Percentiles rank a stretch among this genome's conserved stretches.
Evolutionary conservation across 2,888 invertebrate genomes (phyloP).

Genomic region (Scaeva pyrastri): DNA sequence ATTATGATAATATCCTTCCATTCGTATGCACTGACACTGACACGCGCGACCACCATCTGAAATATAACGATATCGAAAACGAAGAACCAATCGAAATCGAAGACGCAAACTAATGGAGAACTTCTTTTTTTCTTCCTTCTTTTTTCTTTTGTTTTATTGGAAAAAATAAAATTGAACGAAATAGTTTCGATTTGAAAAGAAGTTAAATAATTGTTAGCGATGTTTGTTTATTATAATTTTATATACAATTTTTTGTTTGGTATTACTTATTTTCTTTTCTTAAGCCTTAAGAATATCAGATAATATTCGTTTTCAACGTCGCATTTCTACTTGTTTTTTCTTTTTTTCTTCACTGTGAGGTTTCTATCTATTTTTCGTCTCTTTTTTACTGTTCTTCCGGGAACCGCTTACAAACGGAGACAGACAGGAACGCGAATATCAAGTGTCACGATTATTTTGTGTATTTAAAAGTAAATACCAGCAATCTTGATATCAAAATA

Average conservation of each 20-base stretch:
- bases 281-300: neutral
- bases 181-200: neutral
- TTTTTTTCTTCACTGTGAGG: slow-evolving; percentile 2
- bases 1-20: neutral
- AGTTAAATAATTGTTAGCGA: neutral
- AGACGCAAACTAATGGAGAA: neutral
- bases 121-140: slow-evolving; percentile 5
- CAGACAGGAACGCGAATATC: slow-evolving; percentile 20
- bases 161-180: neutral
- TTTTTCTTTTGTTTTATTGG: slow-evolving; percentile 3
- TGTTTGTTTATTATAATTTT: neutral
- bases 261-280: neutral
- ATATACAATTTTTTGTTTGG: neutral
- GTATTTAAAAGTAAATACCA: slow-evolving; percentile 16
- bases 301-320: no score
- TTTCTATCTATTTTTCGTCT: neutral
- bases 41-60: slow-evolving; percentile 1
- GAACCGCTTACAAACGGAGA: slow-evolving; percentile 35
- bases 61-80: slow-evolving; percentile 12
- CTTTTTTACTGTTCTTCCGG: slow-evolving; percentile 56
- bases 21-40: neutral
- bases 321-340: neutral
- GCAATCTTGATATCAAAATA: slow-evolving; percentile 42
- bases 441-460: neutral
- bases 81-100: neutral